Conservation (phyloP, 1,140 invertebrate species). For the Caerostris darwini region DNA sequence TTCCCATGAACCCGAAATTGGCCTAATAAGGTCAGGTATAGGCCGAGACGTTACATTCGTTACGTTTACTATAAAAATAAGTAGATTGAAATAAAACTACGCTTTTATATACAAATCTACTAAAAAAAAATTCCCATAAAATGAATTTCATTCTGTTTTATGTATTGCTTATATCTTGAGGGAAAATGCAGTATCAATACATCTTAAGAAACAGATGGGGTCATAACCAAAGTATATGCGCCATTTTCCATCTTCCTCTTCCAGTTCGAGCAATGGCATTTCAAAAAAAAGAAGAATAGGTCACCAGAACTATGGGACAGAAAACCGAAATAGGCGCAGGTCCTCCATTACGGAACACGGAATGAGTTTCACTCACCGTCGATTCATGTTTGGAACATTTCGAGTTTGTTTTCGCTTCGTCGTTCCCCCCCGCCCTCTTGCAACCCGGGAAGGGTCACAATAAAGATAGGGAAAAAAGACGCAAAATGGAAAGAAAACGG, state of each 20-base stretch:
- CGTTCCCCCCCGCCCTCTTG: neutral
- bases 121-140: too few species aligned
- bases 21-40: too few species aligned
- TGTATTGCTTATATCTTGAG: too few species aligned
- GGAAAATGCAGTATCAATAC: neutral
- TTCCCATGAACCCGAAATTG: too few species aligned
- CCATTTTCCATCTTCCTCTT: neutral
- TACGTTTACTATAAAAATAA: too few species aligned
- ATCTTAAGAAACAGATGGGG: neutral
- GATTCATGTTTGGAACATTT: neutral
- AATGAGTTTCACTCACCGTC: conserved; percentile 30
- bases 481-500: conserved; percentile 33
- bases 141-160: too few species aligned
- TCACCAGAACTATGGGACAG: neutral
- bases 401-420: conserved; percentile 8
- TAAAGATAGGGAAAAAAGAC: conserved; percentile 36
- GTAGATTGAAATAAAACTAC: too few species aligned
- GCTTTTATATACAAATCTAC: too few species aligned
- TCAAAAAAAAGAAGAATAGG: neutral
- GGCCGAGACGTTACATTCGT: too few species aligned
- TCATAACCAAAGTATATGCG: neutral
- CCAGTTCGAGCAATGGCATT: neutral
- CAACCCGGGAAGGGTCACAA: neutral
- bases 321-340: neutral
- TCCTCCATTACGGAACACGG: conserved; percentile 5